Base-by-base conservation (phyloP, 2,113 vertebrate genomes). In the Embiotoca jacksoni region DNA sequence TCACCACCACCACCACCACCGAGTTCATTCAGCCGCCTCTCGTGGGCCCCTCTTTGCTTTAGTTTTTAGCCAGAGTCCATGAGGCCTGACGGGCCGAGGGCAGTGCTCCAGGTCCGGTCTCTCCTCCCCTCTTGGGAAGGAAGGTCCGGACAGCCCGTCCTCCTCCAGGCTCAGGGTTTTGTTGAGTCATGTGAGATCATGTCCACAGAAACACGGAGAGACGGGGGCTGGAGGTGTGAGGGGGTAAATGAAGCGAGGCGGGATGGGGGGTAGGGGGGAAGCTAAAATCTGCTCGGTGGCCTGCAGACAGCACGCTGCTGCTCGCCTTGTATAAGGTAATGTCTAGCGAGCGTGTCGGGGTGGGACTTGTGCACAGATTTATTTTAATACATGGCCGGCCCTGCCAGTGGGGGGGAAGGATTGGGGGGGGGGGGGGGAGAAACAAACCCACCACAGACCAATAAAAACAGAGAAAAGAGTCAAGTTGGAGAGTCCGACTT, bases 171-270 rank as follows among this genome's bases (percentile, higher is more conserved):
- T 93, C 86, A 91, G 94, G 94, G 94, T 97, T 97, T 96, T 98
- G 97, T 96, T 94, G 97, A 98, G 97, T 99, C 97, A 99, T 98
- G 96, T 96, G 96, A 97, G 96, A 96, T 97, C 94, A 94, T 97
- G 96, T 96, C 96, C 95, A 97, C 95, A 97, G 95, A 96, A 93
- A 95, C 93, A 93, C 93, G 91, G 67, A 65, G 78, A 15, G 55
- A 59, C 91, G 93, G 80, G 84, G 71, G 78, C 55, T 72, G 78
- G 56, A 74, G 58, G 37, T 49, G 55, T 55, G 61, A 85, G 47
- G 81, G 75, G 75, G 33, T 77, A 66, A 61, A 60, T 57, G 94
- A 93, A 93, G 92, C 79, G 92, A 23, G 92, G 83, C 92, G 77
- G 79, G 81, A 77, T 69, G 74, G 55, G 75, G 75, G 82, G 67